Evolutionary conservation across 2,888 invertebrate genomes (phyloP).

Genomic region (Pseudanteris insignis): DNA sequence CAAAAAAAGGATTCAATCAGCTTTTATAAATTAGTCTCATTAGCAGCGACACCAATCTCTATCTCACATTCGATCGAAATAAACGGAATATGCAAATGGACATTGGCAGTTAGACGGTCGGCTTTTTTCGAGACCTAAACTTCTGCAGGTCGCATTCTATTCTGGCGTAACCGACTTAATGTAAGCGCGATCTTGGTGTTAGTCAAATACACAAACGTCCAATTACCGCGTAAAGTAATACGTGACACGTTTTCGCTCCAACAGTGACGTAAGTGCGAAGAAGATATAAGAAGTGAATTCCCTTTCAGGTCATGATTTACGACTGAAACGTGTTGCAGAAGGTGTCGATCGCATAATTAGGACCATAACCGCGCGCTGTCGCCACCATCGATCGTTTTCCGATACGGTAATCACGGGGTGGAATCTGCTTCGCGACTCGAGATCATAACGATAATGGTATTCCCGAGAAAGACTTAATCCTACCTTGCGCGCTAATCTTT

Average conservation of each 20-base stretch:
- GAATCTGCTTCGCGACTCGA: conserved; percentile 56
- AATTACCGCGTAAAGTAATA: conserved; percentile 13
- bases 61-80: conserved; percentile 41
- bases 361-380: conserved; percentile 58
- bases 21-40: conserved; percentile 47
- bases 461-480: conserved; percentile 59
- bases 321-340: conserved; percentile 58
- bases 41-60: conserved; percentile 41
- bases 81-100: conserved; percentile 31
- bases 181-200: background rate
- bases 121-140: conserved; percentile 3
- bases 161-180: conserved; percentile 1
- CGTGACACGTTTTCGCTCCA: conserved; percentile 13
- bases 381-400: conserved; percentile 53
- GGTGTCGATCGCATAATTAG: conserved; percentile 64
- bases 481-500: conserved; percentile 22
- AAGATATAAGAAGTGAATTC: conserved; percentile 49
- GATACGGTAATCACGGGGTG: conserved; percentile 63
- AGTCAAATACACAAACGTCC: conserved; percentile 1
- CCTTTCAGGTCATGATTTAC: conserved; percentile 59
- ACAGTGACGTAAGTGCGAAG: conserved; percentile 13
- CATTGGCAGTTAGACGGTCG: background rate
- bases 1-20: conserved; percentile 26
- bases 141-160: conserved; percentile 2
- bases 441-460: conserved; percentile 61